Evolutionary conservation across 2,888 invertebrate species (phyloP).

Genomic region (Eupithecia abbreviata): DNA sequence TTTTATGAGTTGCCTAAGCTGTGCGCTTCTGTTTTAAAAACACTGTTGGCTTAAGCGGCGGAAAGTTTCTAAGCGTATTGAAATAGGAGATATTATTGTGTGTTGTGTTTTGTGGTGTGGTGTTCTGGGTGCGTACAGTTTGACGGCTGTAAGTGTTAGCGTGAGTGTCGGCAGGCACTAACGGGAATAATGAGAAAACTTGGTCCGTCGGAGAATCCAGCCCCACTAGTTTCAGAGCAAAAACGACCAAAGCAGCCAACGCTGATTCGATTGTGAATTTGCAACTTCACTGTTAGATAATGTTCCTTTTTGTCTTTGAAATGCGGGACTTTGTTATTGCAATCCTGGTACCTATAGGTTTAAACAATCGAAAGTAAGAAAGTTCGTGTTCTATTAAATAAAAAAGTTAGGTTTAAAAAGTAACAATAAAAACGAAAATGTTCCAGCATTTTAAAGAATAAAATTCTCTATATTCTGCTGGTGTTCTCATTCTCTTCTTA

Average conservation of each 20-base stretch:
- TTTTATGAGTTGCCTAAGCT: constrained; percentile 74
- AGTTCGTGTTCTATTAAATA: neutral
- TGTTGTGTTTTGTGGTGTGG: constrained; percentile 46
- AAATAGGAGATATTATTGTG: constrained; percentile 56
- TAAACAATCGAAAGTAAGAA: neutral
- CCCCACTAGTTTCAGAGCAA: constrained; percentile 53
- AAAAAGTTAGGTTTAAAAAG: neutral
- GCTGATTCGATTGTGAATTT: constrained; percentile 58
- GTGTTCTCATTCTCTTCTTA: constrained; percentile 12
- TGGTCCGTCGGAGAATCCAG: constrained; percentile 64
- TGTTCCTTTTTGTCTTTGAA: constrained; percentile 22
- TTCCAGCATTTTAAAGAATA: neutral
- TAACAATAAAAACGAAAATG: neutral
- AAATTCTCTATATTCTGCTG: constrained; percentile 20
- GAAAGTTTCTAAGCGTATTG: constrained; percentile 64
- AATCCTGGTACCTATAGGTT: neutral
- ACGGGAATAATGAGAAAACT: constrained; percentile 81
- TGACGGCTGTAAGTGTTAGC: constrained; percentile 65
- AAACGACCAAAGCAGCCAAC: constrained; percentile 57
- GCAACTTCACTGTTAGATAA: constrained; percentile 40
- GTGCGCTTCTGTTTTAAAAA: constrained; percentile 67
- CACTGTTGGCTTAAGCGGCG: constrained; percentile 55
- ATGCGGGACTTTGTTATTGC: constrained; percentile 3
- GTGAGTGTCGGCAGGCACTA: constrained; percentile 65
- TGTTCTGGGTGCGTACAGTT: constrained; percentile 58